Conservation (phyloP, 1,140 invertebrate species). For the Aphelinus certus region DNA sequence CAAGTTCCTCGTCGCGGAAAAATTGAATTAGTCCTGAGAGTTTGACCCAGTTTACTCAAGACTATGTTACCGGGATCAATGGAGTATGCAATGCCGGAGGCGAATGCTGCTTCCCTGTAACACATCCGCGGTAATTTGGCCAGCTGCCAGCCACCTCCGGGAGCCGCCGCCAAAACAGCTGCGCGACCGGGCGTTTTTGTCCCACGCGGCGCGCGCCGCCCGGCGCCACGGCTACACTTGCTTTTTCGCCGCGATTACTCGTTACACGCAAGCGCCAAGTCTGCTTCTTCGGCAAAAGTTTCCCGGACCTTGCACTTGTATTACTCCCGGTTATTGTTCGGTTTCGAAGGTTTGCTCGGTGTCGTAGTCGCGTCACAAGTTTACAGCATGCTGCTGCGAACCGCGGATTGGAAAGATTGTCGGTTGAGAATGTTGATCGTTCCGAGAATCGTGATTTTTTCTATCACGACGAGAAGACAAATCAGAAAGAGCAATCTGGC, state of each 20-base stretch:
- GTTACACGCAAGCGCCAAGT: neutral
- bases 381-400: too few relatives aligned
- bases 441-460: too few relatives aligned
- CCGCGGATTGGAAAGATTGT: too few relatives aligned
- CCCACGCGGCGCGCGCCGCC: too few relatives aligned
- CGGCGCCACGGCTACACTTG: too few relatives aligned
- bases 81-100: neutral
- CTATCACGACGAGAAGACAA: too few relatives aligned
- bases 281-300: neutral
- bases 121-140: constrained; percentile 18
- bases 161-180: neutral
- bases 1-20: neutral
- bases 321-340: too few relatives aligned
- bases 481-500: too few relatives aligned
- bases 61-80: constrained; percentile 15
- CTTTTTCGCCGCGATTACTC: neutral
- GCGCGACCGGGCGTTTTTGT: too few relatives aligned
- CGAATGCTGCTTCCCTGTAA: neutral
- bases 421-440: too few relatives aligned
- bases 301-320: neutral
- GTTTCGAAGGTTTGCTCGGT: too few relatives aligned
- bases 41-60: constrained; percentile 28
- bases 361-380: too few relatives aligned
- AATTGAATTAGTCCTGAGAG: constrained; percentile 11
- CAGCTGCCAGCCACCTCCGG: neutral